These are phyloP conservation scores for Napeogenes inachia DNA, from an alignment of 2,888 invertebrate genomes.

Conservation along the genomic window DNA sequence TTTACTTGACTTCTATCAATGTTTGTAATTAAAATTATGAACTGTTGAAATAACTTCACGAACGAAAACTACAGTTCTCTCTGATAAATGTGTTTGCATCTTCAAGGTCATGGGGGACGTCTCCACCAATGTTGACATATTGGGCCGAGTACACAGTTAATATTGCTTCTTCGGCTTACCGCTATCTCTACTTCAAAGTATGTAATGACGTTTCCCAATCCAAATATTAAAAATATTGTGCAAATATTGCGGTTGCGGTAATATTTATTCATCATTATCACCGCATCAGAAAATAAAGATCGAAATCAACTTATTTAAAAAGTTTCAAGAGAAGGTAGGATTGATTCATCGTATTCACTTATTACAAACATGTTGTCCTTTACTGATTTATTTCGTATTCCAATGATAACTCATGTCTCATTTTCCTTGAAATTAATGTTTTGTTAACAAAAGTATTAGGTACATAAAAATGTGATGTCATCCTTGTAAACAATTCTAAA, in stretches of 20 bases:
- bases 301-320: background rate
- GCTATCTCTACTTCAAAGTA: constrained; percentile 24
- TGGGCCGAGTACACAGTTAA: constrained; percentile 26
- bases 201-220: constrained; percentile 14
- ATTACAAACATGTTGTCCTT: constrained; percentile 15
- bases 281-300: background rate
- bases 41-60: constrained; percentile 7
- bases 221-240: constrained; percentile 13
- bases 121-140: constrained; percentile 30
- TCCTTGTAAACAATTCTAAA: constrained; percentile 42
- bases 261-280: background rate
- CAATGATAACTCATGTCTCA: constrained; percentile 21
- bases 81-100: constrained; percentile 39
- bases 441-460: constrained; percentile 24
- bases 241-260: constrained; percentile 7
- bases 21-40: background rate
- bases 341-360: constrained; percentile 32
- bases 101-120: constrained; percentile 40
- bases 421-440: constrained; percentile 27
- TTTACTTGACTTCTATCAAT: background rate
- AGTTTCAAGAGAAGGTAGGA: constrained; percentile 22
- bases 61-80: constrained; percentile 21
- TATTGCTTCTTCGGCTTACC: constrained; percentile 15
- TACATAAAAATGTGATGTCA: constrained; percentile 41
- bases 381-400: constrained; percentile 19